phyloP scores from a whole-genome alignment of 2,113 vertebrate species.

The Mionectes macconnelli region DNA sequence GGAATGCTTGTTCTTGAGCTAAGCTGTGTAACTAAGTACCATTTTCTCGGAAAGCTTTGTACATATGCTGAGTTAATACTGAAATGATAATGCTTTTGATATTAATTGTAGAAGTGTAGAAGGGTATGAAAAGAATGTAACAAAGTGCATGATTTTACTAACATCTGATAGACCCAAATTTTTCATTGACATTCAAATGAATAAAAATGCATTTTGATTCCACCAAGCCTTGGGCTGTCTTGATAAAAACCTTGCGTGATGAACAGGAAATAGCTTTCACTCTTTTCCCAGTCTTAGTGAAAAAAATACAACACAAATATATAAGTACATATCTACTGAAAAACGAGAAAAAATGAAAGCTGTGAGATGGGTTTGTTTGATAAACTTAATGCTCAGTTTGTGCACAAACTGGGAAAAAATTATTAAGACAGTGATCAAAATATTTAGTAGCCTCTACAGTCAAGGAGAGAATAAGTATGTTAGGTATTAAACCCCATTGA shows the following conservation, averaged over 20 bases:
- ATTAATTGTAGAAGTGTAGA: neutral
- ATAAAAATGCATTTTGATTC: constrained; percentile 26
- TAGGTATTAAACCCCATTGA: neutral
- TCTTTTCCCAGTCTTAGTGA: neutral
- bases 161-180: neutral
- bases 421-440: neutral
- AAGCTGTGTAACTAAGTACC: constrained; percentile 18
- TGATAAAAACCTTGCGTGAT: neutral
- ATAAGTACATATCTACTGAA: neutral
- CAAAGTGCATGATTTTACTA: constrained; percentile 16
- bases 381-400: neutral
- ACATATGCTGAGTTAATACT: constrained; percentile 39
- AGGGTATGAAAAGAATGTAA: constrained; percentile 34
- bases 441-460: neutral
- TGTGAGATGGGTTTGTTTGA: neutral
- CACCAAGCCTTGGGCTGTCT: neutral
- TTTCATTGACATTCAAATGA: constrained; percentile 49
- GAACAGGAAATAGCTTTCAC: neutral
- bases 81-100: constrained; percentile 44
- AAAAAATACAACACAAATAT: neutral
- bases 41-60: constrained; percentile 12
- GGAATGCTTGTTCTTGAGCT: constrained; percentile 57
- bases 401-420: neutral
- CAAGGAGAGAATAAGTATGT: neutral
- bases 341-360: neutral